Evolutionary conservation across 2,888 invertebrate species (phyloP), one percentile per base, ranked within the genome.

Genomic region (Drosophila multiciliata): DNA sequence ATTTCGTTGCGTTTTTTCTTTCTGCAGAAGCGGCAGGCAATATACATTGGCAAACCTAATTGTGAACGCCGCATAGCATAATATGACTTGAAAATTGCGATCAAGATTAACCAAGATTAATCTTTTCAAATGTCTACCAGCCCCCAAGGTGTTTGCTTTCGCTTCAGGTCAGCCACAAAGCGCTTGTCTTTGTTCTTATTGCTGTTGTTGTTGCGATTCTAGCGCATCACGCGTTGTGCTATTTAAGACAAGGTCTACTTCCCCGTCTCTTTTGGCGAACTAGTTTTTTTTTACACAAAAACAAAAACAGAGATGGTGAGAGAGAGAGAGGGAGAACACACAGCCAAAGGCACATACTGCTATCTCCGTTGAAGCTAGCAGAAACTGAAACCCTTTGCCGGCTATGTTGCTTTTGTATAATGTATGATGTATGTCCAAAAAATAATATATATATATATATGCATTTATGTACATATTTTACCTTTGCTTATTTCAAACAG

Each of bases 181-280:
- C 57, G 66, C 11, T 64, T 53, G 33, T 32, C 17, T 68, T 57
- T 36, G 38, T 26, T 42, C 29, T 50, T 7, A 3, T n/a, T 35
- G 23, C 1, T 45, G 50, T 61, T 57, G 32, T 36, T 66, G 64
- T 29, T 78, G 63, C 50, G 35, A 33, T 53, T 66, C 49, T 58
- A 75, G 80, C 76, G 70, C 77, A 80, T 78, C 77, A 76, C 77
- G 81, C 81, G 78, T 55, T 65, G 71, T 78, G 62, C 78, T 64
- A 78, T 80, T 78, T 75, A 78, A 81, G 78, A 78, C 82, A 78
- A 78, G 78, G 77, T 77, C 76, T 78, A 67, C 66, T 64, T 71
- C 57, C 65, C 81, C 73, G 72, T 78, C 68, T 77, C 77, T 78
- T 68, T 66, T 12, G 5, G 35, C 59, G 77, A 81, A 81, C 80